Evolutionary conservation across 2,797 vertebrate species (phyloP).

Genomic region (Arnoldichthys spilopterus): DNA sequence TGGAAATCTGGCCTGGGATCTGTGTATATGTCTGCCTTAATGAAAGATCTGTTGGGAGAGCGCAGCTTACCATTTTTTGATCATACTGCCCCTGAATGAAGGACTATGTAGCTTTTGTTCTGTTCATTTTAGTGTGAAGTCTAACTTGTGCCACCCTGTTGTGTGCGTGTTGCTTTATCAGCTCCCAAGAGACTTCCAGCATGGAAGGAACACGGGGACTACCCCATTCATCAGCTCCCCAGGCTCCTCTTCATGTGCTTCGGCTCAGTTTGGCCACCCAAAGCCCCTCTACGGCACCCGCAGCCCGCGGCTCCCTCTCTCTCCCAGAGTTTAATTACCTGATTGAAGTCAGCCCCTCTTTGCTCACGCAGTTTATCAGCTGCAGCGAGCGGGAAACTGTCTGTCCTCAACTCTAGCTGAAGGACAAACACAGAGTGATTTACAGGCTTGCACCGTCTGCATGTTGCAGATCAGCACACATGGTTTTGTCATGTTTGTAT

Average conservation of each 20-base stretch:
- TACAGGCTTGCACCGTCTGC: constrained; percentile 12
- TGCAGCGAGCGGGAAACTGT: constrained; percentile 54
- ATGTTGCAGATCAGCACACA: constrained; percentile 8
- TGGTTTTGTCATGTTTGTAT: constrained; percentile 31
- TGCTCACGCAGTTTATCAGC: constrained; percentile 70
- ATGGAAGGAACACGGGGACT: constrained; percentile 16
- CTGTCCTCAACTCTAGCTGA: constrained; percentile 42
- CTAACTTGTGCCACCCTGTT: too few relatives aligned
- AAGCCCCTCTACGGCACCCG: neutral
- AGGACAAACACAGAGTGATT: constrained; percentile 33
- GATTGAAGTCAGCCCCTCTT: constrained; percentile 74
- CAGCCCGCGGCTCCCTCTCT: constrained; percentile 47
- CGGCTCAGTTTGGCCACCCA: neutral
- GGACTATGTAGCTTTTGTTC: too few relatives aligned
- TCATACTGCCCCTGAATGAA: too few relatives aligned
- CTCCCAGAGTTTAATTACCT: constrained; percentile 71
- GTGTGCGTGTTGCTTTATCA: neutral
- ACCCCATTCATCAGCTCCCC: constrained; percentile 11
- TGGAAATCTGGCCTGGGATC: too few relatives aligned
- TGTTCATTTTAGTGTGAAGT: too few relatives aligned
- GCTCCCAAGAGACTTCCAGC: neutral
- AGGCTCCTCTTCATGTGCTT: constrained; percentile 12
- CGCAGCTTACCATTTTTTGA: too few relatives aligned
- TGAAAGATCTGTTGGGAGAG: too few relatives aligned
- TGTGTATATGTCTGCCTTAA: too few relatives aligned